Evolutionary conservation across 2,113 vertebrate genomes (phyloP), one percentile per base, ranked within the genome.

Genomic region (Nettapus auritus): DNA sequence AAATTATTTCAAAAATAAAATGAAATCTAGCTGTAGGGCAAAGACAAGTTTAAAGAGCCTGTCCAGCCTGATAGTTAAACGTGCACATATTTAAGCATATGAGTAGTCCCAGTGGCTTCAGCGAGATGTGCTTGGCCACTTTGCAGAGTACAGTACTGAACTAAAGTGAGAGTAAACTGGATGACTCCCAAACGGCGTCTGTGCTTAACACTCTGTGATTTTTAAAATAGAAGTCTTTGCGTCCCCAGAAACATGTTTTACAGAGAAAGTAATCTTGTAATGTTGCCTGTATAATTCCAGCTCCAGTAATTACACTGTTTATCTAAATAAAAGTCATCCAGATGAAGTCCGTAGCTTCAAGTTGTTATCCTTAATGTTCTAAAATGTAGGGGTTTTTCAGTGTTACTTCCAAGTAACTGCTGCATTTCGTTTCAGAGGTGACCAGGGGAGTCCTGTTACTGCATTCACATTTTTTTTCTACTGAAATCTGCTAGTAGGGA

Each of bases 311-410:
- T 95, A 28, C 6, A 0, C 69, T 84, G 80, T 95, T 90, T 92
- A 87, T 82, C 92, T 85, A 66, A 94, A 89, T 82, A 94, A 85
- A 85, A 85, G 57, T 92, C 38, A 78, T 63, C 78, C 88, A 73
- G 84, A 89, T 93, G 94, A 75, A 79, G 73, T 36, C 83, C 93
- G 66, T 87, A 79, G 68, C 82, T 78, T 50, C 21, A 84, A 83
- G 48, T 84, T 92, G 52, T 18, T 88, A 42, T 53, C 57, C 25
- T 78, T 84, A 82, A 69, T 46, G n/a, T 50, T 81, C 33, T 60
- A 11, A 82, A 90, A 66, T 21, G 44, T 23, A 28, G 66, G 44
- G 57, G 22, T 93, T 82, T 91, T 53, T 87, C 60, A 44, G 1
- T 22, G 36, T 53, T 73, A 36, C 93, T 92, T 76, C 81, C 86